Evolutionary conservation across 1,140 invertebrate species (phyloP), one percentile per base, ranked within the genome.

Genomic region (Ceratina australensis): DNA sequence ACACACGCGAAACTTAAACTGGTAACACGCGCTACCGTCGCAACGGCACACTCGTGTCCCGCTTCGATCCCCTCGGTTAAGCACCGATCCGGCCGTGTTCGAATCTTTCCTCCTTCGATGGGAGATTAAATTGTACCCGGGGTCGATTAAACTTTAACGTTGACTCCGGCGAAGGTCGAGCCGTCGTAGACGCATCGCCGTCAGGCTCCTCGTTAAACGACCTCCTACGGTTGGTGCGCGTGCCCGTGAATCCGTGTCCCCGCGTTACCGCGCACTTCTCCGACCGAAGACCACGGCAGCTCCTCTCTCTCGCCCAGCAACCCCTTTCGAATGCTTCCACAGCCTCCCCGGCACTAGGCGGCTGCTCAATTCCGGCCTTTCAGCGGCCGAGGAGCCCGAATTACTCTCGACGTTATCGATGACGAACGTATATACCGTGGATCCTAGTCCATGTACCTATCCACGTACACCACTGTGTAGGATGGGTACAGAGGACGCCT

Each of bases 21-120:
- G 84, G 81, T 84, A 86, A 87, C 87, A 86, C 33, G 33, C 33
- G 33, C 33, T 89, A 86, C 88, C 86, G 87, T 86, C 87, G 87
- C 84, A 83, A 79, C 79, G 77, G 79, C 82, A 33, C 84, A 10
- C 84, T 83, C 82, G 79, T 76, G 72, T 65, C 78, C 61, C 65
- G 67, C 76, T 80, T 86, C 87, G 76, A 69, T 56, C 54, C 10
- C 28, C 49, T 78, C 76, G 76, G 10, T 50, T 65, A 15, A 72
- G 20, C 12, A 33, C 33, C 33, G 33, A 42, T 42, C 33, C 33
- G 33, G 7, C 33, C 33, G 33, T 8, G 33, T 42, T 42, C 33
- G 33, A 42, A 42, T 10, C 33, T 7, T 2, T 42, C 33, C 5
- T 42, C 33, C 33, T 10, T 10, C 33, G 33, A 42, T 10, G 33